These are phyloP conservation scores for Rhinopomastus cyanomelas DNA, from an alignment of 2,113 vertebrate species.

Conservation along the genomic window DNA sequence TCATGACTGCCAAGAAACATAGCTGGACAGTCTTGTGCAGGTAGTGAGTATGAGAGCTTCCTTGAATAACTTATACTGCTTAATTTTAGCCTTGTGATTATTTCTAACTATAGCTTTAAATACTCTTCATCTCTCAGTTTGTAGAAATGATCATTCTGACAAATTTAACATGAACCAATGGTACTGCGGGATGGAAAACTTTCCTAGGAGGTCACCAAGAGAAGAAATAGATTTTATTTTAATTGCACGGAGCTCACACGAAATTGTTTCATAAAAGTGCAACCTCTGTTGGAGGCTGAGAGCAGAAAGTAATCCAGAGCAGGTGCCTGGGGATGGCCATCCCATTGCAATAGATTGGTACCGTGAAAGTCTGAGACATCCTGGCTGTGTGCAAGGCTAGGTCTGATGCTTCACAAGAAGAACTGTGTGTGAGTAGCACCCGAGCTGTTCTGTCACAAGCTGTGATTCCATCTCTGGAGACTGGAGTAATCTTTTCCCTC, in stretches of 20 bases:
- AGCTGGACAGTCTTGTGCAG: background rate
- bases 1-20: background rate
- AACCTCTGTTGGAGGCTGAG: background rate
- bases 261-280: background rate
- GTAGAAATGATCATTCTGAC: background rate
- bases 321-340: background rate
- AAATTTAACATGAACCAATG: background rate
- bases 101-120: background rate
- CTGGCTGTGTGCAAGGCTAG: background rate
- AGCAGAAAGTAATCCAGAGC: rapidly evolving
- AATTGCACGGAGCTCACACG: background rate
- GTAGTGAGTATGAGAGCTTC: background rate
- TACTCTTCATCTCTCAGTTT: background rate
- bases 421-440: background rate
- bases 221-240: background rate
- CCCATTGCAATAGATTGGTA: background rate
- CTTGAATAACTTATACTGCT: background rate
- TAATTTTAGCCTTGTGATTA: background rate
- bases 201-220: background rate
- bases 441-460: background rate
- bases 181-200: background rate
- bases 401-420: background rate
- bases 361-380: background rate
- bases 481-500: background rate
- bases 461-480: background rate